Evolutionary conservation across 2,797 vertebrate species (phyloP).

Genomic region (Cephalopachus bancanus): DNA sequence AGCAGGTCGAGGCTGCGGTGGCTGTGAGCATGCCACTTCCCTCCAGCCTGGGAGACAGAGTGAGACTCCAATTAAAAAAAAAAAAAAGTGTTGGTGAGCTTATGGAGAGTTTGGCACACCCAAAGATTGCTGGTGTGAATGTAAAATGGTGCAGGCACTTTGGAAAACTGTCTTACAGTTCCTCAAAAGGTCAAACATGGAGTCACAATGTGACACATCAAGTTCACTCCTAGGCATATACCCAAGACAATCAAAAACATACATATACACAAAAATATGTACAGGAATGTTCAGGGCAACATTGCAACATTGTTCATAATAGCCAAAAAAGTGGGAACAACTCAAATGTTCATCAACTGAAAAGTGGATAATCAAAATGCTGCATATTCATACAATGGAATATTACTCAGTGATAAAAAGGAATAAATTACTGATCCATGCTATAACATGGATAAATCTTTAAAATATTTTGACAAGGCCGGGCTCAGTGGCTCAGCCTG

Average conservation of each 20-base stretch:
- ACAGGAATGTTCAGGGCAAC: neutral
- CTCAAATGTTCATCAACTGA: neutral
- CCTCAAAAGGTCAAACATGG: neutral
- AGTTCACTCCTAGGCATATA: neutral
- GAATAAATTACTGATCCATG: neutral
- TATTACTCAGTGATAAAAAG: neutral
- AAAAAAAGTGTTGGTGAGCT: neutral
- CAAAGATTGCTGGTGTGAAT: neutral
- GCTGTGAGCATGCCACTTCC: too few species aligned
- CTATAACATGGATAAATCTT: neutral
- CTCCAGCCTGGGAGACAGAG: too few species aligned
- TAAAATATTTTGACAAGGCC: too few species aligned
- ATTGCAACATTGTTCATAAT: neutral
- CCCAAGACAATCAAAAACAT: constrained; percentile 26
- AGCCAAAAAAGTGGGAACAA: neutral
- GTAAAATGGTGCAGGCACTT: neutral
- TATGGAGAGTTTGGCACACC: neutral
- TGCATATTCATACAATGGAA: neutral
- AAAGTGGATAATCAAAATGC: neutral
- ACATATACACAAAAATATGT: neutral
- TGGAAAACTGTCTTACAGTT: constrained; percentile 14
- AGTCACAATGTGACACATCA: neutral
- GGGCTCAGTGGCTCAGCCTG: too few species aligned
- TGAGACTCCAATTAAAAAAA: too few species aligned
- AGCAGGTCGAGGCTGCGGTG: too few species aligned